Percentiles rank a stretch among this genome's conserved stretches.
Evolutionary conservation across 2,888 invertebrate genomes (phyloP).

Genomic region (Tenthredo mesomela): DNA sequence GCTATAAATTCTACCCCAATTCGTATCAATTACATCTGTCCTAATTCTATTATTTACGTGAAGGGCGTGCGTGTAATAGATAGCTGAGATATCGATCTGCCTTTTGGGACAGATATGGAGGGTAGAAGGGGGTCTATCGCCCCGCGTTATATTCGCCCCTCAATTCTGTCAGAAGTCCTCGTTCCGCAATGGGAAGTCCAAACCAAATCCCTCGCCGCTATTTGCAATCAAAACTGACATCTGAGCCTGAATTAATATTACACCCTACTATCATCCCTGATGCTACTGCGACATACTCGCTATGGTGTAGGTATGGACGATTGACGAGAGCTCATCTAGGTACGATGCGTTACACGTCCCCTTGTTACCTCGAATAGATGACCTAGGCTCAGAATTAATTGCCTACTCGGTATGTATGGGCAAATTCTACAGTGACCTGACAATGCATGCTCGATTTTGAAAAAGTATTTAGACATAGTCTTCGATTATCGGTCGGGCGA

Average conservation of each 20-base stretch:
- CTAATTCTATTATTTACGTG: conserved; percentile 62
- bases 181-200: not conserved
- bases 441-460: not conserved
- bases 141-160: not conserved
- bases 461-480: not conserved
- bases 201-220: conserved; percentile 16
- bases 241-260: conserved; percentile 29
- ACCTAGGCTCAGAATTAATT: not conserved
- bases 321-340: conserved; percentile 27
- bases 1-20: conserved; percentile 68
- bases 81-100: conserved; percentile 28
- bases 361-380: not conserved
- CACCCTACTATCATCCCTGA: conserved; percentile 5
- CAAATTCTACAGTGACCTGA: not conserved
- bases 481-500: not conserved
- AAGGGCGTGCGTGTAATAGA: conserved; percentile 31
- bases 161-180: conserved; percentile 19
- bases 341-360: conserved; percentile 23
- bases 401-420: not conserved
- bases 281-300: not conserved
- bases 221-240: conserved; percentile 47
- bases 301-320: conserved; percentile 4
- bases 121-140: not conserved
- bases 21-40: conserved; percentile 68
- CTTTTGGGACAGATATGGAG: conserved; percentile 11